A percentile compares a stretch with the other conserved stretches of the same genome.
Conservation (phyloP, 2,888 invertebrate species). For the Crocallis elinguaria region DNA sequence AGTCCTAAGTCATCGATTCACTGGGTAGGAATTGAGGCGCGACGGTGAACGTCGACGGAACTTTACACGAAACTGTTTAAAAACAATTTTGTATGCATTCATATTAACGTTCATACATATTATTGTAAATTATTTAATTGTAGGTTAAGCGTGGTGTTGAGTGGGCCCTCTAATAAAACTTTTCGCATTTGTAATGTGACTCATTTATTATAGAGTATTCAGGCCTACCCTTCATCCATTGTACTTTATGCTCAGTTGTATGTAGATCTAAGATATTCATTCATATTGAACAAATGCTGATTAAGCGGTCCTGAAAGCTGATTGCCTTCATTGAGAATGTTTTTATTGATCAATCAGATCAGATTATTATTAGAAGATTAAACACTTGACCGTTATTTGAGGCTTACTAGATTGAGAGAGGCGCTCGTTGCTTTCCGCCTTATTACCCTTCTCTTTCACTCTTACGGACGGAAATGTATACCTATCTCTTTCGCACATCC, state of each 20-base stretch:
- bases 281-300: conserved; percentile 7
- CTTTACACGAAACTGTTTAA: conserved; percentile 34
- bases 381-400: too few relatives aligned
- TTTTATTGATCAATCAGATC: neutral
- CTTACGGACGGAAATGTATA: too few relatives aligned
- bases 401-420: too few relatives aligned
- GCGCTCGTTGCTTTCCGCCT: too few relatives aligned
- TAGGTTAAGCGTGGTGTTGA: conserved; percentile 58
- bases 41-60: conserved; percentile 42
- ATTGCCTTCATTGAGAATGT: neutral
- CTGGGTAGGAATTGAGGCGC: conserved; percentile 49
- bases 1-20: conserved; percentile 37
- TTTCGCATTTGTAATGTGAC: conserved; percentile 50
- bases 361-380: neutral
- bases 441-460: too few relatives aligned
- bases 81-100: conserved; percentile 70
- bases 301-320: neutral
- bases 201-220: conserved; percentile 44
- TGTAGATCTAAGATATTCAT: conserved; percentile 62
- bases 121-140: conserved; percentile 78
- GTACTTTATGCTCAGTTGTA: conserved; percentile 82
- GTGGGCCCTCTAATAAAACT: conserved; percentile 54
- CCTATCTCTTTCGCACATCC: too few relatives aligned
- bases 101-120: conserved; percentile 71
- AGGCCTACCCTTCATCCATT: conserved; percentile 63